Percentiles rank a stretch among this genome's conserved stretches.
phyloP scores from a whole-genome alignment of 1,140 invertebrate species.

The Rhagoletis zephyria region DNA sequence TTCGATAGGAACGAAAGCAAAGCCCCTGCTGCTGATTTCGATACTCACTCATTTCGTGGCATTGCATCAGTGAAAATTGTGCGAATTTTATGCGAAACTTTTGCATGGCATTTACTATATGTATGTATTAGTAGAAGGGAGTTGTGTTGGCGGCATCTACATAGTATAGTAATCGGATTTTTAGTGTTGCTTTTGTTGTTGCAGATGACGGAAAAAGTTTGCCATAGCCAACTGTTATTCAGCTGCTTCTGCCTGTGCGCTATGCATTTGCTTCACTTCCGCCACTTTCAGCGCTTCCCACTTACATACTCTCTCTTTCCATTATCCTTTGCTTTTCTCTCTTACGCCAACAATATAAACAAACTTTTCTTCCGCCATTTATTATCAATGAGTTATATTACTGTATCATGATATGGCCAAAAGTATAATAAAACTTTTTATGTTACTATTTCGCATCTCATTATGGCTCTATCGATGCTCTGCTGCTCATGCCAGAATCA shows the following conservation, averaged over 20 bases:
- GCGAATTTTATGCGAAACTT: slow-evolving; percentile 7
- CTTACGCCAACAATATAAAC: slow-evolving; percentile 3
- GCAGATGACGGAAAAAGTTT: not conserved
- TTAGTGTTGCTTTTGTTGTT: too few relatives aligned
- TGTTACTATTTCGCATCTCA: slow-evolving; percentile 45
- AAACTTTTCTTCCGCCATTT: slow-evolving; percentile 31
- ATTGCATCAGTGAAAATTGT: slow-evolving; percentile 6
- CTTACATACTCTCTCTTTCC: not conserved
- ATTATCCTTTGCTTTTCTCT: not conserved
- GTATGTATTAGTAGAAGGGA: too few relatives aligned
- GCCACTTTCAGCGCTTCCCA: not conserved
- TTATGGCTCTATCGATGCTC: slow-evolving; percentile 20
- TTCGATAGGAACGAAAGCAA: not conserved
- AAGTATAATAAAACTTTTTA: slow-evolving; percentile 46
- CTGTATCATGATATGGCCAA: slow-evolving; percentile 31
- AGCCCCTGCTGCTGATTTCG: not conserved
- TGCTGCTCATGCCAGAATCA: not conserved
- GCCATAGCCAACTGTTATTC: not conserved
- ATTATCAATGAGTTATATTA: slow-evolving; percentile 50
- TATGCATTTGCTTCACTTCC: not conserved
- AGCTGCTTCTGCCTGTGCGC: not conserved
- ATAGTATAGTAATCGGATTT: too few relatives aligned
- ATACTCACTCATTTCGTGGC: not conserved
- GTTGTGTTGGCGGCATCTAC: not conserved
- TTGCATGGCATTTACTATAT: not conserved